These are phyloP conservation scores for Charina bottae DNA, from an alignment of 2,113 vertebrate genomes.

Conservation along the genomic window DNA sequence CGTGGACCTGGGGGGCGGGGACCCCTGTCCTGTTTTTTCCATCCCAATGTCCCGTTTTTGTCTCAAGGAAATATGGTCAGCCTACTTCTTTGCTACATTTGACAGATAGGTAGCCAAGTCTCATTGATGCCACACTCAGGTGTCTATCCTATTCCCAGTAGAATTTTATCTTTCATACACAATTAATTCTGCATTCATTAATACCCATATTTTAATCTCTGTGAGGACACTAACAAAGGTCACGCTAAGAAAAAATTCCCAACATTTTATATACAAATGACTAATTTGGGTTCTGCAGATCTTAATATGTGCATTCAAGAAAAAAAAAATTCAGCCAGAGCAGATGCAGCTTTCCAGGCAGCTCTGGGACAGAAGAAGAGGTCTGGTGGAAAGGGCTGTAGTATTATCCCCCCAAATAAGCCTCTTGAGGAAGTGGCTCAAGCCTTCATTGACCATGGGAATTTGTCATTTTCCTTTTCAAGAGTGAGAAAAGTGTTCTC, in stretches of 20 bases:
- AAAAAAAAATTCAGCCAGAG: background rate
- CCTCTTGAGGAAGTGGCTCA: slow-evolving; percentile 48
- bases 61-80: no score
- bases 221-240: background rate
- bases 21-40: no score
- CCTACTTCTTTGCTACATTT: background rate
- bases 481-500: slow-evolving; percentile 70
- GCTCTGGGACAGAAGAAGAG: slow-evolving; percentile 14
- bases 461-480: slow-evolving; percentile 69
- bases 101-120: background rate
- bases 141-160: no score
- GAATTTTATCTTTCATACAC: background rate
- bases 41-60: no score
- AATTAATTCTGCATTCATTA: background rate
- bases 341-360: background rate
- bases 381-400: slow-evolving; percentile 20
- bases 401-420: slow-evolving; percentile 27
- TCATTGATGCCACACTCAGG: background rate
- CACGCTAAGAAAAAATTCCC: background rate
- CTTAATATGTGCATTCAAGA: background rate
- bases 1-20: no score
- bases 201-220: background rate
- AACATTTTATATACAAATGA: background rate
- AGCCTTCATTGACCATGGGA: slow-evolving; percentile 61
- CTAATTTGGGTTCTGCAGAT: slow-evolving; percentile 25